Evolutionary conservation across 1,140 invertebrate species (phyloP).

Genomic region (Cyclargus thomasi): DNA sequence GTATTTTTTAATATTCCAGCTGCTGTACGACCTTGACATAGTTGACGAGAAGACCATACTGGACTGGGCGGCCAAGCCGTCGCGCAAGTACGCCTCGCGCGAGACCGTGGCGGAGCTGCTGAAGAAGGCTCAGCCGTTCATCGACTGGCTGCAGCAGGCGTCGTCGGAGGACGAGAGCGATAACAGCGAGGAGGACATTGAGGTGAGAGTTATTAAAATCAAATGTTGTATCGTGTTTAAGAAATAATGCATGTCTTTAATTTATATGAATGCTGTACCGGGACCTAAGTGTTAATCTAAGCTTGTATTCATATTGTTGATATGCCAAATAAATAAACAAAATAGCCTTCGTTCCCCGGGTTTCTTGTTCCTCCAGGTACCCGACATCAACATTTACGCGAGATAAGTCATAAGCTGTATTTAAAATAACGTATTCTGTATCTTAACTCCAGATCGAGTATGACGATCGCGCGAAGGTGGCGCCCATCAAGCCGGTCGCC

Average conservation of each 20-base stretch:
- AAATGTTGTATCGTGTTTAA: no score
- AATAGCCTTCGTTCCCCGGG: no score
- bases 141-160: conserved; percentile 97
- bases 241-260: no score
- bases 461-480: conserved; percentile 87
- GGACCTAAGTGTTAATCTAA: no score
- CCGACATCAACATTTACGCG: no score
- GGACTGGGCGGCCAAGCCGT: conserved; percentile 96
- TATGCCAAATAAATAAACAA: no score
- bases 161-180: conserved; percentile 93
- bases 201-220: conserved; percentile 71
- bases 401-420: no score
- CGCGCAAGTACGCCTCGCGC: conserved; percentile 95
- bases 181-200: conserved; percentile 82
- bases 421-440: not conserved
- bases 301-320: no score
- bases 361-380: no score
- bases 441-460: conserved; percentile 83
- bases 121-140: conserved; percentile 92
- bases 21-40: conserved; percentile 96
- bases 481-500: conserved; percentile 81
- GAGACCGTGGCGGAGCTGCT: conserved; percentile 95
- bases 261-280: no score
- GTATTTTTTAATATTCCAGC: conserved; percentile 71
- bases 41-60: conserved; percentile 94